Base-by-base conservation (phyloP, 2,113 vertebrate species). In the Periophthalmus modestus region DNA sequence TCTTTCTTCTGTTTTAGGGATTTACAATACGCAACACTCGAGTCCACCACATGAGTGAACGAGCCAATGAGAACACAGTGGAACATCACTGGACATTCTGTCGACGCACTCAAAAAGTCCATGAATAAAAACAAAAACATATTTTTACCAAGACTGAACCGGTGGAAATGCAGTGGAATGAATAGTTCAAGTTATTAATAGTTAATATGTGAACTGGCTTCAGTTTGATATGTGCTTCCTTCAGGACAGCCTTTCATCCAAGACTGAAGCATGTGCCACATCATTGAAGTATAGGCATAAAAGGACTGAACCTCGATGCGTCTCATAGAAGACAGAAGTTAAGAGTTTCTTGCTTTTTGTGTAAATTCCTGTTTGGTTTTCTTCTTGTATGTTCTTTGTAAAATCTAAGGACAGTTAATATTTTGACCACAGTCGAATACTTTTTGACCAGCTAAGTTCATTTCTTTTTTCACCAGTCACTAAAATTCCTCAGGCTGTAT, bases 21-120 rank as follows among this genome's bases (percentile, higher is more conserved):
- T 99, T 99, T 89, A 96, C 94, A 0, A 98, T 99, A 86, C 94
- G 97, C 68, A 99, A 98, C 77, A 98, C 98, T 2, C 93, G 98
- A 0, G 98, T 99, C 69, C 97, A 99, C 73, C 98, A 99, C 85
- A 99, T 99, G 98, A 99, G 97, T 0, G 97, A 99, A 83, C 95
- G 98, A 33, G 97, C 97, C 81, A 99, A 99, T 0, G 98, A 99
- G 78, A 99, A 99, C 94, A 99, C 98, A 0, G 98, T 99, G 81
- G 98, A 99, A 80, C 98, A 99, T 61, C 98, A 98, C 92, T 99
- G 98, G 98, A 99, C 97, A 85, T 99, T 99, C 90, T 99, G 97
- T 55, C 93, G 98, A 78, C 92, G 96, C 71, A 97, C 97, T 72
- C 94, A 95, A 82, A 99, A 98, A 93, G 96, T 96, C 0, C 97